Base-by-base conservation (phyloP, 23 tunicate genomes). In the Phallusia fumigata region DNA sequence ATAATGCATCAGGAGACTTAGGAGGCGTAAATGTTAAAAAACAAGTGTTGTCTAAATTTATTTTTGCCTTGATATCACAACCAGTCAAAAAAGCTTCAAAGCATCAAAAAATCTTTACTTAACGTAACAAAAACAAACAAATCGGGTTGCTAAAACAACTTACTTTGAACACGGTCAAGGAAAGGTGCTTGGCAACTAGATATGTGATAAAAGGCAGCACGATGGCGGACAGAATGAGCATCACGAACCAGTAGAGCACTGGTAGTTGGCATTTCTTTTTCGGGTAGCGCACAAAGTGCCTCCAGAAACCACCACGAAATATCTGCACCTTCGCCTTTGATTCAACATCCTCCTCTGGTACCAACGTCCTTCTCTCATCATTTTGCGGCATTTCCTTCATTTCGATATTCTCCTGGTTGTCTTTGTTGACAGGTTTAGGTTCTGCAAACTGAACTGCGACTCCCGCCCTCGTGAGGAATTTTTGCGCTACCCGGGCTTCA, bases 241-340 rank as follows among this genome's bases (percentile, higher is more conserved):
- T 32, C 40, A 92, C 58, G 89, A 89, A 92, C 97, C 97, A 92
- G 53, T 52, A 76, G 32, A 92, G 80, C 32, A 51, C 49, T 18
- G 89, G 92, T 15, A 92, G 28, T 22, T 77, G 0, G 47, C 92
- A 88, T 11, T 76, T 76, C 33, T 64, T 92, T 34, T 82, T 84
- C 76, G 97, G 97, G 50, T 92, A 75, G n/a, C 74, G 81, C 18
- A 76, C 45, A 88, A 80, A 87, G 88, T 80, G 93, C 31, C 33
- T 74, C 28, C 87, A 80, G 50, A 80, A 80, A 13, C 74, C 40
- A 0, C 53, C 24, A 30, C 36, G 30, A 40, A 40, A 32, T 75
- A 6, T 65, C 3, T 2, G 8, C 40, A 33, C 28, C 3, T 74
- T 74, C 34, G 35, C 77, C n/a, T 19, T 74, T 21, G 40, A 33